These are phyloP conservation scores for Leptinotarsa texana DNA, from an alignment of 1,140 invertebrate genomes.

Conservation along the genomic window DNA sequence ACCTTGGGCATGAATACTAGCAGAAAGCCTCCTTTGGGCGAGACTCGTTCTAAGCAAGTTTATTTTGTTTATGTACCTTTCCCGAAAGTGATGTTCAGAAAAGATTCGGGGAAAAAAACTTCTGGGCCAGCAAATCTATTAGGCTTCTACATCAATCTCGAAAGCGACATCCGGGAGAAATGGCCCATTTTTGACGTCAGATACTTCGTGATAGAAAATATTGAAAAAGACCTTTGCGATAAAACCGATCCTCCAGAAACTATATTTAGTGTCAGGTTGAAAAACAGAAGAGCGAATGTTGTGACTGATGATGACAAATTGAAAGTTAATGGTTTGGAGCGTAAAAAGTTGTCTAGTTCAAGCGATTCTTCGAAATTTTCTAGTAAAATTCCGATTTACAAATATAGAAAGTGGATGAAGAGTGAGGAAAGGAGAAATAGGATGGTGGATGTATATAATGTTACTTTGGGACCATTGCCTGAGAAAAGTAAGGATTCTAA, in stretches of 20 bases:
- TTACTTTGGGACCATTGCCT: neutral
- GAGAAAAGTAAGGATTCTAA: neutral
- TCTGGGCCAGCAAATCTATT: slow-evolving; percentile 10
- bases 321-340: neutral
- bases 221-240: neutral
- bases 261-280: neutral
- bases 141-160: slow-evolving; percentile 32
- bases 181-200: neutral
- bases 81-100: neutral
- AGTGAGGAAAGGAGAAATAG: neutral
- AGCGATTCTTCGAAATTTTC: neutral
- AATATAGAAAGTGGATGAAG: no score
- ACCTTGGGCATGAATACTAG: neutral
- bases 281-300: neutral
- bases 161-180: slow-evolving; percentile 9
- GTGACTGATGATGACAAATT: neutral
- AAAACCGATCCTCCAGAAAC: neutral
- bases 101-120: neutral
- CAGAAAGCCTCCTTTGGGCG: neutral
- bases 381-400: slow-evolving; percentile 2
- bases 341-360: neutral
- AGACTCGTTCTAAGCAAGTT: slow-evolving; percentile 8
- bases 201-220: slow-evolving; percentile 17
- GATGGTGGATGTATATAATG: neutral
- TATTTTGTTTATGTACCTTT: neutral